phyloP scores from a whole-genome alignment of 2,797 vertebrate genomes.

The Arctocebus calabarensis region DNA sequence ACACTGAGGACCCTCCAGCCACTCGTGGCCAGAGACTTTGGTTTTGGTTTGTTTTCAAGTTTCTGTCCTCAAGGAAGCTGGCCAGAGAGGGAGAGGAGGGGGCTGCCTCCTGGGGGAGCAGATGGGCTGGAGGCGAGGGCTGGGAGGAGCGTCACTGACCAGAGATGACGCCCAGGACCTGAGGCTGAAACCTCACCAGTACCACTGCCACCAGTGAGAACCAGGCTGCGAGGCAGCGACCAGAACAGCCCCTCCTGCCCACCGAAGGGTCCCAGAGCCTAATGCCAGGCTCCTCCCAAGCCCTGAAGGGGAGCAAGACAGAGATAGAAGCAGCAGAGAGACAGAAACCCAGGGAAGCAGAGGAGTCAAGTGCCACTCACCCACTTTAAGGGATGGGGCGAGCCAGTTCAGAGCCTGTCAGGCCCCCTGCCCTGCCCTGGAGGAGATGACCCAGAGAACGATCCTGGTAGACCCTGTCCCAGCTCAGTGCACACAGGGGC shows the following conservation, averaged over 20 bases:
- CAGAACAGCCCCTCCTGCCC: neutral
- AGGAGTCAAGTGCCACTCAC: rapidly evolving
- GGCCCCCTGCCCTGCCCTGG: neutral
- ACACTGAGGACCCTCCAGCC: neutral
- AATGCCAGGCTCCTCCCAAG: neutral
- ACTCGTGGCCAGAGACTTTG: constrained; percentile 60
- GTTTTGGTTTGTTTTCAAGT: constrained; percentile 60
- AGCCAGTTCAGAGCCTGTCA: neutral
- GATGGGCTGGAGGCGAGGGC: neutral
- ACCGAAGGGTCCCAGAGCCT: neutral
- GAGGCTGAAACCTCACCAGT: neutral
- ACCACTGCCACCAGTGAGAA: rapidly evolving
- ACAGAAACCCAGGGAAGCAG: neutral
- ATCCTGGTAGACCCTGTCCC: neutral
- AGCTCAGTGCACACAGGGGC: neutral
- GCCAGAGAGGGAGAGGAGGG: neutral
- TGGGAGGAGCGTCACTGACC: rapidly evolving
- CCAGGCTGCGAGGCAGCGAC: neutral
- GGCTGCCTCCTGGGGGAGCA: neutral
- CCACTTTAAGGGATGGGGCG: rapidly evolving
- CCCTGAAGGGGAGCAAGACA: neutral
- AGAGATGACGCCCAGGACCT: rapidly evolving
- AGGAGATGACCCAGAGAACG: neutral
- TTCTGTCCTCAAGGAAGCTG: constrained; percentile 17
- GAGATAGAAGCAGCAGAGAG: neutral